Percentiles rank a stretch among this genome's conserved stretches.
phyloP scores from a whole-genome alignment of 2,113 vertebrate species.

The Carassius gibelio region DNA sequence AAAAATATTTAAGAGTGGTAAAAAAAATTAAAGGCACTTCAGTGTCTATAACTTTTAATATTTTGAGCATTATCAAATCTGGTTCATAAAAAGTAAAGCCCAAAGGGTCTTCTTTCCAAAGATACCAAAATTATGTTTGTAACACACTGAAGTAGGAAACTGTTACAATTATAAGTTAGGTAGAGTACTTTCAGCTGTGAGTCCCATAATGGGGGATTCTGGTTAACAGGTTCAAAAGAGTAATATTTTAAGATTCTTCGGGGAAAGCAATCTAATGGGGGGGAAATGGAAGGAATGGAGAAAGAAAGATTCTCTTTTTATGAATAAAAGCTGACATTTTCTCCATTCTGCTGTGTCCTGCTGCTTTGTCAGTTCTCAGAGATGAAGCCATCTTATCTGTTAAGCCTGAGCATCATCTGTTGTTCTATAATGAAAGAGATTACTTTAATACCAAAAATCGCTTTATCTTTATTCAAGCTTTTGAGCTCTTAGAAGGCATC shows the following conservation, averaged over 20 bases:
- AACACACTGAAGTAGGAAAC: no score
- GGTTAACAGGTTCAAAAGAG: neutral
- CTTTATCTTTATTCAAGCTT: constrained; percentile 17
- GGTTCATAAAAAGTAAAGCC: no score
- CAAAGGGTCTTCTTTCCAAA: no score
- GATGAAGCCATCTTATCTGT: constrained; percentile 21
- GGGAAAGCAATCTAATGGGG: neutral
- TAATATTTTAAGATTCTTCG: neutral
- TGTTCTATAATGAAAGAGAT: constrained; percentile 26
- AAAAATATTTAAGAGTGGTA: no score
- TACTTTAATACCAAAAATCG: constrained; percentile 22
- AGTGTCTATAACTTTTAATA: no score
- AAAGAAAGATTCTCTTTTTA: neutral
- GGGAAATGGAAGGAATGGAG: neutral
- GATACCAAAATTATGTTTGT: no score
- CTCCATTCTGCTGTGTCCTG: neutral
- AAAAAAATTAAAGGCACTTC: no score
- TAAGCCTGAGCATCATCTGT: constrained; percentile 1
- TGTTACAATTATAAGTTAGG: no score
- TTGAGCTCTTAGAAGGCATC: constrained; percentile 3
- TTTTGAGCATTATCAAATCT: no score
- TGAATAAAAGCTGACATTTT: constrained; percentile 13
- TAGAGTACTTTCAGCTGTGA: no score
- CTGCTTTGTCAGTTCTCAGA: neutral
- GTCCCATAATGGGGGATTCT: no score